Evolutionary conservation across 1,140 invertebrate species (phyloP).

Genomic region (Monochamus saltuarius): DNA sequence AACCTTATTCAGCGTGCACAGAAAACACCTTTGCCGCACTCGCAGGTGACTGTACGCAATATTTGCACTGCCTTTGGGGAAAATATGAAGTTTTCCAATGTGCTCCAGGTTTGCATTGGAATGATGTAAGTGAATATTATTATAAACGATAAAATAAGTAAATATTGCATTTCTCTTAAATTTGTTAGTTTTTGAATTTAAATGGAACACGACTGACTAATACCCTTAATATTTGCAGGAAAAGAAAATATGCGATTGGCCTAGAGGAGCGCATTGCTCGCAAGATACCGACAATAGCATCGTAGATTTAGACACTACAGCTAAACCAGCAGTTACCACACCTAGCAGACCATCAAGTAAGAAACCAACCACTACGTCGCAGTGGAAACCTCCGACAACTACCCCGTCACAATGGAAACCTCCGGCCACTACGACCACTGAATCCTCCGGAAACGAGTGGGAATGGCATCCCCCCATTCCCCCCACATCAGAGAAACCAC

Average conservation of each 20-base stretch:
- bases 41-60: conserved; percentile 70
- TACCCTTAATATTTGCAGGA: conserved; percentile 36
- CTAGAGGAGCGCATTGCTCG: conserved; percentile 66
- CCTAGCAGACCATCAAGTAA: conserved; percentile 7
- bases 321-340: conserved; percentile 4
- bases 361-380: conserved; percentile 11
- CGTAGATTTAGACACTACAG: conserved; percentile 14
- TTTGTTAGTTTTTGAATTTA: no score
- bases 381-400: conserved; percentile 7
- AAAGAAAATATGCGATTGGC: conserved; percentile 77
- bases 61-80: conserved; percentile 77
- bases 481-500: conserved; percentile 39
- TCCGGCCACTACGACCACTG: conserved; percentile 26
- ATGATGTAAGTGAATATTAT: conserved; percentile 56
- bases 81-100: conserved; percentile 71
- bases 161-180: conserved; percentile 1
- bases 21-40: conserved; percentile 57
- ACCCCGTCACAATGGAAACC: conserved; percentile 32
- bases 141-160: not conserved
- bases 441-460: conserved; percentile 29
- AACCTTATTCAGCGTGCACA: conserved; percentile 58
- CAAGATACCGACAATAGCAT: conserved; percentile 39
- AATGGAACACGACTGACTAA: not conserved
- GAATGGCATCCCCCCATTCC: conserved; percentile 43
- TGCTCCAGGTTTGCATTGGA: conserved; percentile 76